Conservation (phyloP, 2,797 vertebrate species). For the Astyanax mexicanus region DNA sequence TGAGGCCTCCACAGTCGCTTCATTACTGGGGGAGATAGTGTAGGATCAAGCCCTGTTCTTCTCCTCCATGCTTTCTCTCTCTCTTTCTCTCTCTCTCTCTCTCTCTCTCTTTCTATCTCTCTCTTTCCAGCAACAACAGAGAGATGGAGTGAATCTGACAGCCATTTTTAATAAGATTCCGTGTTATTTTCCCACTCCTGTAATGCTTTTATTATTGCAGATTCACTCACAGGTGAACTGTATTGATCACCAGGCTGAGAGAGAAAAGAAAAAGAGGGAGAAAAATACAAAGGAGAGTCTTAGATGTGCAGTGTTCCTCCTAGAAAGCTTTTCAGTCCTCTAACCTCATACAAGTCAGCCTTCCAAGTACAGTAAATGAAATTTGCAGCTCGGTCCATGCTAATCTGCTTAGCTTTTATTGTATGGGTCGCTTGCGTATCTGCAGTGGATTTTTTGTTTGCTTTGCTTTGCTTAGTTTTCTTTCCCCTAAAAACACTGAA, state of each 20-base stretch:
- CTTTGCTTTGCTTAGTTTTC: no score
- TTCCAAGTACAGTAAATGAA: constrained; percentile 1
- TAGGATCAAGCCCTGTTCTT: constrained; percentile 64
- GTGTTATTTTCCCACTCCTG: constrained; percentile 72
- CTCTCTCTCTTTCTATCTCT: constrained; percentile 62
- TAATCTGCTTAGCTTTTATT: constrained; percentile 23
- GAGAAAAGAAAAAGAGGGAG: constrained; percentile 57
- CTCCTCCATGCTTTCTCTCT: constrained; percentile 37
- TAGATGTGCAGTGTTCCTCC: constrained; percentile 5
- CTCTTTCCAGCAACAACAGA: constrained; percentile 67
- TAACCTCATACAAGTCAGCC: background rate
- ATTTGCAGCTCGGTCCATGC: background rate
- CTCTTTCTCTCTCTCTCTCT: constrained; percentile 37
- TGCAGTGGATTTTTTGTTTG: no score
- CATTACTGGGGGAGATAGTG: constrained; percentile 66
- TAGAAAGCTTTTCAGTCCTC: background rate
- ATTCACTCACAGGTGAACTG: constrained; percentile 76
- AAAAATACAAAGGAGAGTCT: constrained; percentile 42
- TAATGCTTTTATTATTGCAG: constrained; percentile 86
- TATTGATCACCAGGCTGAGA: constrained; percentile 77
- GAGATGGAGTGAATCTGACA: constrained; percentile 67
- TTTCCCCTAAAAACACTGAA: background rate
- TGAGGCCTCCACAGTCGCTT: constrained; percentile 57
- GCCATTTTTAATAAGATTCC: constrained; percentile 78
- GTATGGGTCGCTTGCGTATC: constrained; percentile 1